Percentiles rank a stretch among this genome's conserved stretches.
Conservation (phyloP, 2,113 vertebrate genomes). For the Etheostoma cragini region DNA sequence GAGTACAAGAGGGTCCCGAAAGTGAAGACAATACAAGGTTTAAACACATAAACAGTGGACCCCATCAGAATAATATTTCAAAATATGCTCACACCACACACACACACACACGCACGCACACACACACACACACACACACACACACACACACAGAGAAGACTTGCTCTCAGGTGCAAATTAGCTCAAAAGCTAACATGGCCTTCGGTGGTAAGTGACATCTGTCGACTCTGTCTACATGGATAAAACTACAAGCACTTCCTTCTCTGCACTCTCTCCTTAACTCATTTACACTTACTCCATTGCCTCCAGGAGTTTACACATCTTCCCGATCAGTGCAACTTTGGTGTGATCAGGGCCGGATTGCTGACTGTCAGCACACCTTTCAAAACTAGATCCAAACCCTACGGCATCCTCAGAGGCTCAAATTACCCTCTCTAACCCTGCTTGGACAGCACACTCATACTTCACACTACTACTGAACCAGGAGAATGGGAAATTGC, state of each 20-base stretch:
- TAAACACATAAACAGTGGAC: constrained; percentile 3
- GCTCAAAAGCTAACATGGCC: constrained; percentile 55
- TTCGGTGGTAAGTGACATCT: constrained; percentile 62
- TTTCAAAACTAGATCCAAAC: constrained; percentile 68
- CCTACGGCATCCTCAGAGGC: constrained; percentile 59
- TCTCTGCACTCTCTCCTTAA: constrained; percentile 51
- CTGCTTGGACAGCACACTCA: constrained; percentile 66
- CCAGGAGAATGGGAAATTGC: constrained; percentile 46
- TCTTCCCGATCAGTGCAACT: constrained; percentile 75
- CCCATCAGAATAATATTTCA: constrained; percentile 4
- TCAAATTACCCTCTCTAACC: constrained; percentile 77
- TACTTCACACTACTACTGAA: constrained; percentile 56
- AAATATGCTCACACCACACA: constrained; percentile 25
- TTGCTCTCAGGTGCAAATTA: constrained; percentile 75
- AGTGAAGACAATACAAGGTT: too few species aligned
- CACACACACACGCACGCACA: constrained; percentile 1
- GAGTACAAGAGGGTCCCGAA: too few species aligned
- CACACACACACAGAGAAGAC: neutral
- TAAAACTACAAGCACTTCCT: constrained; percentile 66
- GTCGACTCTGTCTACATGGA: constrained; percentile 64
- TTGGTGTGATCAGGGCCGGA: constrained; percentile 72
- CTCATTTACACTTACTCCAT: constrained; percentile 81
- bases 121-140: constrained; percentile 11
- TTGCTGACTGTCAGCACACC: constrained; percentile 80
- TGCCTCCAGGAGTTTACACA: constrained; percentile 75